Percentiles rank a stretch among this genome's conserved stretches.
These are phyloP conservation scores for Lasaia peninsularis DNA, from an alignment of 1,140 invertebrate genomes.

Conservation along the genomic window DNA sequence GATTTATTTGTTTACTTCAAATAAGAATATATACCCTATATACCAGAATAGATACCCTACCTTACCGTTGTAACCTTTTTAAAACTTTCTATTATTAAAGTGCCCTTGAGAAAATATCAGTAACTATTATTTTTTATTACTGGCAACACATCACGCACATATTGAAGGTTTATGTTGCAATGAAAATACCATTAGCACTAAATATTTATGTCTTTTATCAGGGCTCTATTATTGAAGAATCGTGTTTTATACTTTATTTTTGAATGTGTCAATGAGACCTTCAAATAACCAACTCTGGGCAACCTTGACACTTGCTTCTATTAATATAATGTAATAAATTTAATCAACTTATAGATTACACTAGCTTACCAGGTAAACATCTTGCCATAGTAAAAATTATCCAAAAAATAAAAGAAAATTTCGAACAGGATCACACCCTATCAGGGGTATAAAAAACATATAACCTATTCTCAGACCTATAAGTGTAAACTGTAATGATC, in stretches of 20 bases:
- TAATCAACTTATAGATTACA: background rate
- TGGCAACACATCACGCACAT: background rate
- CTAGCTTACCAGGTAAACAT: too few relatives aligned
- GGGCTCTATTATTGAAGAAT: background rate
- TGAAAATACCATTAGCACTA: background rate
- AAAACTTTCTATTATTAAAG: too few relatives aligned
- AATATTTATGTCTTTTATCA: conserved; percentile 4
- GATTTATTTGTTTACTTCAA: too few relatives aligned
- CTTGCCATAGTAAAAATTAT: too few relatives aligned
- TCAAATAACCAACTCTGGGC: background rate
- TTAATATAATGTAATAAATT: background rate
- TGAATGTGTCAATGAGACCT: background rate
- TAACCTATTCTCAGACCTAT: too few relatives aligned
- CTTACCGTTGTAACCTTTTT: too few relatives aligned
- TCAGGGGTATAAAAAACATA: too few relatives aligned
- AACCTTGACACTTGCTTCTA: background rate
- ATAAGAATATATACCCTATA: too few relatives aligned
- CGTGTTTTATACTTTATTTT: conserved; percentile 5
- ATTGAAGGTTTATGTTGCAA: conserved; percentile 5
- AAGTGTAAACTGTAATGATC: too few relatives aligned
- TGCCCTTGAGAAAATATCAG: background rate
- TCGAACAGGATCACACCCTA: too few relatives aligned
- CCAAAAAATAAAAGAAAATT: too few relatives aligned
- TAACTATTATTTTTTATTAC: background rate
- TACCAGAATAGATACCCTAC: too few relatives aligned